Base-by-base conservation (phyloP, 2,888 invertebrate species). In the Deroplatys truncata region DNA sequence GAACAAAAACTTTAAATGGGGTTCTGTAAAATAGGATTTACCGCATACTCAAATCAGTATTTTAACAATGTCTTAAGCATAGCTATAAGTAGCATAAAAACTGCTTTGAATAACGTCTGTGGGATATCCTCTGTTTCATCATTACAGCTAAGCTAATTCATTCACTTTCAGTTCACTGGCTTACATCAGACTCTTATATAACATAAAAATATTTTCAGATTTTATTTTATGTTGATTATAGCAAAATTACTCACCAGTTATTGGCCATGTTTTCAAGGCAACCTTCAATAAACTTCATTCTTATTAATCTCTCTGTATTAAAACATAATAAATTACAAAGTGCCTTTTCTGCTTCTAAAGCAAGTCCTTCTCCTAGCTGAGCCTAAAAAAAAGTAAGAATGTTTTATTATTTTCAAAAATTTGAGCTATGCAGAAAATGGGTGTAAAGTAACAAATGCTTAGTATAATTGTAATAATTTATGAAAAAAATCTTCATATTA, bases 281-380 rank as follows among this genome's bases (percentile, higher is more conserved):
- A 15, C 98, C 98, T 93, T 98, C 98, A 91, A 99, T 98, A 92
- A 99, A 99, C 93, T 98, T 98, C 94, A 98, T 98, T 89, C 98
- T 95, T 91, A 98, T 97, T 91, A 97, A 95, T 91, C 97, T 96
- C 93, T 98, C 98, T 2, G 98, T 97, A 92, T 97, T 98, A 92
- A 97, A 98, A 93, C 98, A 98, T 0, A 99, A 94, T 35, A 98
- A 94, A 91, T 98, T 98, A 92, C 98, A 98, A 0, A 99, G 94
- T 2, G 98, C 98, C 92, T 98, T 98, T 93, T 99, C 98, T 1
- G 98, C 98, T 94, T 98, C 98, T n/a, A 97, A 93, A 0, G 98
- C 98, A 88, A 99, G 93, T 0, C 98, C 98, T 94, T 98, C 98
- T 0, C 98, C 98, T 8, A 98, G 94, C 92, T 97, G 97, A 90